Evolutionary conservation across 1,140 invertebrate genomes (phyloP), one percentile per base, ranked within the genome.

Genomic region (Drosophila sp.): DNA sequence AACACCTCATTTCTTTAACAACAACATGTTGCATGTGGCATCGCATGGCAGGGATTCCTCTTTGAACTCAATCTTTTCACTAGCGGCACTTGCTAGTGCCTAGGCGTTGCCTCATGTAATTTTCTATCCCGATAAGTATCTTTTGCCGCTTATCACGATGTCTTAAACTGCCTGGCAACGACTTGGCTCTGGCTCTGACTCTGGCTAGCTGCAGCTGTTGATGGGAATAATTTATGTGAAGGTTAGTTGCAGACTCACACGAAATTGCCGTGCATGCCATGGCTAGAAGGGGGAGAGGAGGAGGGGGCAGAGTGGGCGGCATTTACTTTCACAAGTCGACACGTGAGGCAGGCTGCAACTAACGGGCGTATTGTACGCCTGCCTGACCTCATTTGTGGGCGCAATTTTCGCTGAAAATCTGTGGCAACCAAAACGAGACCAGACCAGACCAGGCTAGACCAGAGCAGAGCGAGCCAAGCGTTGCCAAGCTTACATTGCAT

Each of bases 161-260:
- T 80, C 84, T 89, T 89, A 79, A 89, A 72, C 77, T 80, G 80
- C 80, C 66, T 63, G 41, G 65, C 69, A 66, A 67, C 63, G 54
- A 3, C 30, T 30, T 60, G 41, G 32, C 75, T 66, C 11, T 25
- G 40, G 40, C 65, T 63, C 41, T 40, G 68, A 17, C 35, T 32
- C 6, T 29, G n/a, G 40, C 60, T 70, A 64, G 57, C 68, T 83
- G 84, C 71, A 76, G 83, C 79, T 76, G 85, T 86, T 86, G 84
- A 89, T 87, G 83, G 84, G 83, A 83, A 89, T 89, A 87, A 87
- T 87, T 87, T 89, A 87, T 89, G 83, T 83, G 84, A 87, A 87
- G 83, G 76, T 87, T 89, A 83, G 80, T 87, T 74, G 84, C 84
- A 71, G 66, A 63, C 83, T 87, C 84, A 80, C 84, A 87, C 80